phyloP scores from a whole-genome alignment of 2,113 vertebrate species.

The Pedionomus torquatus region DNA sequence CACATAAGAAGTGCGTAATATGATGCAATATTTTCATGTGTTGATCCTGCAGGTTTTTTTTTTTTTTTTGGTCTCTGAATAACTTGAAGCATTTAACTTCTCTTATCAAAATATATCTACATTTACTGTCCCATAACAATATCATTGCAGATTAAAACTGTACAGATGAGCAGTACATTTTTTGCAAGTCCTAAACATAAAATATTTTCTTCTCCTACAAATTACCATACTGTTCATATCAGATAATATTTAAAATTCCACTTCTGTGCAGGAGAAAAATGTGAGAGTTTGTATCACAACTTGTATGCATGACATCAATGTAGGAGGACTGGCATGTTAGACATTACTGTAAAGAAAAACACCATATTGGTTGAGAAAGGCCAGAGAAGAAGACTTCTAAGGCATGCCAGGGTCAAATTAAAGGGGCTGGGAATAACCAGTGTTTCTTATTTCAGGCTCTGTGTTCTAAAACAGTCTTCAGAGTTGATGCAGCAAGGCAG shows the following conservation, averaged over 20 bases:
- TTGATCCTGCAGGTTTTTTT: not conserved
- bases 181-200: not conserved
- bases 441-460: not conserved
- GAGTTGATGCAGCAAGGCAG: not conserved
- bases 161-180: not conserved
- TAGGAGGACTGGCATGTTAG: not conserved
- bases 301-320: not conserved
- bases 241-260: not conserved
- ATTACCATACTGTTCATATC: not conserved
- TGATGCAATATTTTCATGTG: not conserved
- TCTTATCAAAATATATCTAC: constrained; percentile 42
- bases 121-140: constrained; percentile 47
- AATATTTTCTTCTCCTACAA: not conserved
- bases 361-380: not conserved
- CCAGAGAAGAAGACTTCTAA: not conserved
- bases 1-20: not conserved
- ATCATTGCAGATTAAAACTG: constrained; percentile 44
- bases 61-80: constrained; percentile 38
- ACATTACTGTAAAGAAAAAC: not conserved
- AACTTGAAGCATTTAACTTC: constrained; percentile 50
- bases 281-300: not conserved
- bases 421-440: not conserved
- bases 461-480: not conserved
- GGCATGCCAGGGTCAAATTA: not conserved
- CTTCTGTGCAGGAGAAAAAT: not conserved